Evolutionary conservation across 2,797 vertebrate species (phyloP).

Genomic region (Artibeus lituratus): DNA sequence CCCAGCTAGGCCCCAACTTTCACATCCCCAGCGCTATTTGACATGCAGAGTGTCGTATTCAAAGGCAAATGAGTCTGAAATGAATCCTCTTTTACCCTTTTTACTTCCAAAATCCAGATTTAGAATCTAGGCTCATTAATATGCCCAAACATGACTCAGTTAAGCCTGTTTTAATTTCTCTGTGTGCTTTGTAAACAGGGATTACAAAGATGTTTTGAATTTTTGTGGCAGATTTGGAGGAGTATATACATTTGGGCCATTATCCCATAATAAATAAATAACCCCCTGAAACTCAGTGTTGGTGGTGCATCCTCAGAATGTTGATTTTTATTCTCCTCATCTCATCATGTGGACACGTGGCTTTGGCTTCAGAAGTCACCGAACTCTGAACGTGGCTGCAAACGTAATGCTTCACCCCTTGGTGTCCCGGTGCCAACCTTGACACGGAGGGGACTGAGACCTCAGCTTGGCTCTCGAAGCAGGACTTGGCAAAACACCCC

Average conservation of each 20-base stretch:
- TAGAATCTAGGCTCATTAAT: constrained; percentile 83
- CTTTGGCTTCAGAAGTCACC: constrained; percentile 32
- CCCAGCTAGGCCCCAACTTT: constrained; percentile 52
- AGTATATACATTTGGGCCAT: constrained; percentile 79
- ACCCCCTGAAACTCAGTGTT: constrained; percentile 63
- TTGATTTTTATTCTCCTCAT: constrained; percentile 69
- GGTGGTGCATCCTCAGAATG: constrained; percentile 37
- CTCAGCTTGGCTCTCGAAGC: constrained; percentile 45
- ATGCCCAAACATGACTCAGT: constrained; percentile 82
- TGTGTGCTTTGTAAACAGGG: constrained; percentile 83
- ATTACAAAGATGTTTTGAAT: constrained; percentile 84
- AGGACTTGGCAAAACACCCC: constrained; percentile 62
- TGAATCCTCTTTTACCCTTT: constrained; percentile 81
- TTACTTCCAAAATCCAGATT: constrained; percentile 81
- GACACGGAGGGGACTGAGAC: not conserved
- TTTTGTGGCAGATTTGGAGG: constrained; percentile 77
- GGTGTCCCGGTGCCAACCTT: not conserved
- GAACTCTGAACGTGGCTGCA: constrained; percentile 27
- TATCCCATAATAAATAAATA: constrained; percentile 78
- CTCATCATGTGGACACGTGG: not conserved
- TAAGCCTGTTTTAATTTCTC: constrained; percentile 86
- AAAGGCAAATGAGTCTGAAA: constrained; percentile 83
- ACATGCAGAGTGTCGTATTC: constrained; percentile 78
- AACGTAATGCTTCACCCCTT: constrained; percentile 1
- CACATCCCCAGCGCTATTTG: constrained; percentile 63